Conservation (phyloP, 2,888 invertebrate species). For the Folsomia manolachei region DNA sequence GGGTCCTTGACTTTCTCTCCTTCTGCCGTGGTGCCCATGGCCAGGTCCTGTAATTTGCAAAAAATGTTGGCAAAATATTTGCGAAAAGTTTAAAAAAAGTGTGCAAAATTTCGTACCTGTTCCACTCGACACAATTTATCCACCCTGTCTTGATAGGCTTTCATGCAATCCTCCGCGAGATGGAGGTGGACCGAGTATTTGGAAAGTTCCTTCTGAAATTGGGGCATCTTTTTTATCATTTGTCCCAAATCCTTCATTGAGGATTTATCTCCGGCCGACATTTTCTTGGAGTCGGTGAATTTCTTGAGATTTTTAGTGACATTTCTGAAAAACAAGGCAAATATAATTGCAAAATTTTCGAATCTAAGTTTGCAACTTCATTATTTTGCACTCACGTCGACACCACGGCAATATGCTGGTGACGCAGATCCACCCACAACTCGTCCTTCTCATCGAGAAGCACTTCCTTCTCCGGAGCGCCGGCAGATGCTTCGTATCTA, state of each 20-base stretch:
- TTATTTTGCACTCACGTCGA: conserved; percentile 83
- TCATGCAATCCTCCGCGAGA: conserved; percentile 99
- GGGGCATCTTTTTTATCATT: conserved; percentile 99
- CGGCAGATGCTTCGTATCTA: conserved; percentile 61
- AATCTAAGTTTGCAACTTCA: too few species aligned
- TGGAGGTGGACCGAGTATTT: conserved; percentile 98
- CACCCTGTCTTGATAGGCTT: conserved; percentile 88
- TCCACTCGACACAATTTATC: conserved; percentile 94
- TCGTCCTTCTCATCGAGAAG: conserved; percentile 98
- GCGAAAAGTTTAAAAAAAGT: too few species aligned
- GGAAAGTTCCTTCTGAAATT: conserved; percentile 98
- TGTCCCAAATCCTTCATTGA: conserved; percentile 95
- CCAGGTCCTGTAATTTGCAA: conserved; percentile 71
- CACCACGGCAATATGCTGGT: conserved; percentile 98
- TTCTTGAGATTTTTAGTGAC: conserved; percentile 98
- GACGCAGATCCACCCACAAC: conserved; percentile 93
- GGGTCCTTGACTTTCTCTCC: conserved; percentile 99
- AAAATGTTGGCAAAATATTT: conserved; percentile 58
- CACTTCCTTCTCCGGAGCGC: conserved; percentile 84
- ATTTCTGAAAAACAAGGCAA: conserved; percentile 58
- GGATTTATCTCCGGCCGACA: conserved; percentile 86
- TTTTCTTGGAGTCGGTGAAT: conserved; percentile 89
- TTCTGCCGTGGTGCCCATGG: conserved; percentile 98
- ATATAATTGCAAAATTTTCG: not conserved
- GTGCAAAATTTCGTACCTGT: conserved; percentile 74